phyloP scores from a whole-genome alignment of 2,113 vertebrate species.

The Phylloscopus trochiloides region DNA sequence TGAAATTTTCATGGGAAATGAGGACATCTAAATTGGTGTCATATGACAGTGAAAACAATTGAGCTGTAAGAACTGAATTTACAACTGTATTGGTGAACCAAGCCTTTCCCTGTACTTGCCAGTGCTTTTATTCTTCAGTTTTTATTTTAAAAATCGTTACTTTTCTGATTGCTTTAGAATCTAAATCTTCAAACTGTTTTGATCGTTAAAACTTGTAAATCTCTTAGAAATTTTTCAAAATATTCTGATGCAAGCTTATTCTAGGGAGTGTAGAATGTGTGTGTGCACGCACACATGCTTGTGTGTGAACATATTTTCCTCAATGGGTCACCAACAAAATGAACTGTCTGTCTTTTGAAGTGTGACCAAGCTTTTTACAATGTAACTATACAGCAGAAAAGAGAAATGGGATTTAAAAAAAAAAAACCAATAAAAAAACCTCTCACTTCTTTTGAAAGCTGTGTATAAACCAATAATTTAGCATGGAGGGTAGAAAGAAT shows the following conservation, averaged over 20 bases:
- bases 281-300: accelerated
- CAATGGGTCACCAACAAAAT: neutral
- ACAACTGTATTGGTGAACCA: neutral
- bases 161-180: neutral
- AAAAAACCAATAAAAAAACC: neutral
- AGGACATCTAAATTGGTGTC: neutral
- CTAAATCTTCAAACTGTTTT: neutral
- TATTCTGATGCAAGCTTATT: neutral
- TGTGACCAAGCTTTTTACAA: neutral
- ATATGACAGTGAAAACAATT: neutral
- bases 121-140: neutral
- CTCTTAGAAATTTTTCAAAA: neutral
- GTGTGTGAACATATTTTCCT: neutral
- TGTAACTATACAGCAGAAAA: neutral
- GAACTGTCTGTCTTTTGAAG: neutral
- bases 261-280: neutral
- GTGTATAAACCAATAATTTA: neutral
- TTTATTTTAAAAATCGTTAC: neutral
- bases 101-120: neutral
- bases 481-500: neutral
- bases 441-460: neutral
- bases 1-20: neutral
- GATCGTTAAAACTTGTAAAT: neutral
- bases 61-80: neutral
- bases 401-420: neutral